These are phyloP conservation scores for Dermolepida albohirtum DNA, from an alignment of 2,888 invertebrate species.

Conservation along the genomic window DNA sequence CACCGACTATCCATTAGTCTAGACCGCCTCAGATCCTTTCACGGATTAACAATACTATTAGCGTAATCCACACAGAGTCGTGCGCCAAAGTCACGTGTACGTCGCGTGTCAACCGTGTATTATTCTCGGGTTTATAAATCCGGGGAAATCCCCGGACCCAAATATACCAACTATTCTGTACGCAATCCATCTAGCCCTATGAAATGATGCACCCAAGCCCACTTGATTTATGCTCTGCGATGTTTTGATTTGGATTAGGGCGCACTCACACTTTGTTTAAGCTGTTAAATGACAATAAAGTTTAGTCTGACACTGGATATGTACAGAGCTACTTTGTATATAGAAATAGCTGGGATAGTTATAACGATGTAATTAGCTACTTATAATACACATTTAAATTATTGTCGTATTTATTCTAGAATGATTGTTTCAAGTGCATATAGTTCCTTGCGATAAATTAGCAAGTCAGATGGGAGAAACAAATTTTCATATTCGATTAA, in stretches of 20 bases:
- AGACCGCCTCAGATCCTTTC: conserved; percentile 29
- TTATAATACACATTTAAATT: too few relatives aligned
- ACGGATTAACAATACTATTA: conserved; percentile 51
- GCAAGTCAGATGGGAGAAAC: too few relatives aligned
- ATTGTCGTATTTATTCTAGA: too few relatives aligned
- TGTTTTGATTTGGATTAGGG: conserved; percentile 40
- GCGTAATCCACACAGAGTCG: conserved; percentile 45
- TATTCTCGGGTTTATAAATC: conserved; percentile 8
- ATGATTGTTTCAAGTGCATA: too few relatives aligned
- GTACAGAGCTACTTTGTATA: too few relatives aligned
- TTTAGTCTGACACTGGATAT: background rate
- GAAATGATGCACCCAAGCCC: conserved; percentile 6
- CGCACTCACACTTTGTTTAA: conserved; percentile 33
- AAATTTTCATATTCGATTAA: too few relatives aligned
- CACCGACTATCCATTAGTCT: background rate
- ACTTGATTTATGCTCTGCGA: conserved; percentile 43
- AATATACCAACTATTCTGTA: too few relatives aligned
- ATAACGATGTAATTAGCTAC: too few relatives aligned
- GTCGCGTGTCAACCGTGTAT: conserved; percentile 43
- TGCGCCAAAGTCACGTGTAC: conserved; percentile 42
- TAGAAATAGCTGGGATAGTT: too few relatives aligned
- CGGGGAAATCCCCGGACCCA: too few relatives aligned
- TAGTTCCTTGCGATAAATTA: too few relatives aligned
- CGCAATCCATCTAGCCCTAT: conserved; percentile 23
- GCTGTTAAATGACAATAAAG: conserved; percentile 39